Evolutionary conservation across 2,797 vertebrate species (phyloP).

Genomic region (Mareca penelope): DNA sequence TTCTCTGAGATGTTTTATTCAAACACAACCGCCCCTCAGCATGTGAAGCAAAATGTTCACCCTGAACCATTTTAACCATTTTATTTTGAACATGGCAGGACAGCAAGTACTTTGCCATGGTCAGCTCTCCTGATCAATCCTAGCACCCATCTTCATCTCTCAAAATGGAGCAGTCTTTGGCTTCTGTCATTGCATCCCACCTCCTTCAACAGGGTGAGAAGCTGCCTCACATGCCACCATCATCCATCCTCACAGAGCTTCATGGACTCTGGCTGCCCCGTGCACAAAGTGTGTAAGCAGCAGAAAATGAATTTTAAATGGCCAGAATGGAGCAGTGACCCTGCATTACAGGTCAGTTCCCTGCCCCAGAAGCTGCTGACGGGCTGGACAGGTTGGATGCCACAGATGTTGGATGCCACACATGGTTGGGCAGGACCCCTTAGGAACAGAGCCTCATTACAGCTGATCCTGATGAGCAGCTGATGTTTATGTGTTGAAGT

Average conservation of each 20-base stretch:
- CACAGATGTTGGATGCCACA: neutral
- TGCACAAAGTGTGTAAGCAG: neutral
- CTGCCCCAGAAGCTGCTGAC: neutral
- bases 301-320: neutral
- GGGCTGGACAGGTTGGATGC: neutral
- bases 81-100: neutral
- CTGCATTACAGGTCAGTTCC: neutral
- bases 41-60: fast-evolving
- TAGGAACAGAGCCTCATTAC: fast-evolving
- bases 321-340: neutral
- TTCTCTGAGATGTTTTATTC: neutral
- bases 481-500: neutral
- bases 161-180: neutral
- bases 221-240: neutral
- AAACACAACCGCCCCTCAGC: neutral
- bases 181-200: neutral
- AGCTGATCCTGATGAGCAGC: neutral
- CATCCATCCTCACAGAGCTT: neutral
- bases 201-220: neutral
- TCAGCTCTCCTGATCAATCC: neutral
- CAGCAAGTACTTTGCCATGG: fast-evolving
- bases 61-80: neutral
- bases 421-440: neutral
- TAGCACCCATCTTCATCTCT: neutral
- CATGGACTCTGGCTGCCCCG: fast-evolving